Conservation (phyloP, 92 coral and sea anemone genomes). For the Zoanthus sansibaricus region DNA sequence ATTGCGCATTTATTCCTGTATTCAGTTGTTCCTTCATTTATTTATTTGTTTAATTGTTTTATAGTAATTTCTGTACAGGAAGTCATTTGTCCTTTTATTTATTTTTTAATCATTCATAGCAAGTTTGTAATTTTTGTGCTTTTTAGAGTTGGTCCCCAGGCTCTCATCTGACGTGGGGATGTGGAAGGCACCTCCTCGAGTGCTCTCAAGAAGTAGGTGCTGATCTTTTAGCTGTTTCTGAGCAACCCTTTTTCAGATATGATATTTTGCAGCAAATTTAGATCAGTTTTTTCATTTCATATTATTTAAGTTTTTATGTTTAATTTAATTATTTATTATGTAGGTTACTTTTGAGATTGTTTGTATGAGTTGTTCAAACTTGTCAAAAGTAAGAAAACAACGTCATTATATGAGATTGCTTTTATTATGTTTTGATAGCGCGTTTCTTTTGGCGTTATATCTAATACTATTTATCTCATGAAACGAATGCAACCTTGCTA, state of each 20-base stretch:
- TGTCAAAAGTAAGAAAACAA: neutral
- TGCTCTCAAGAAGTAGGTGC: slow-evolving; percentile 81
- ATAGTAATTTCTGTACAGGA: neutral
- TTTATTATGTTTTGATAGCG: too few species aligned
- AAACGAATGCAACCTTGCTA: neutral
- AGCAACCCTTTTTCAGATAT: neutral
- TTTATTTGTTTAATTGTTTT: neutral
- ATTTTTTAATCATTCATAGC: neutral
- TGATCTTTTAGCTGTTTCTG: neutral
- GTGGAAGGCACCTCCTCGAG: slow-evolving; percentile 90
- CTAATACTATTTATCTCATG: too few species aligned
- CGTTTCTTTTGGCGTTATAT: too few species aligned
- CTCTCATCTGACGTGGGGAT: slow-evolving; percentile 89
- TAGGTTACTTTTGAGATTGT: neutral
- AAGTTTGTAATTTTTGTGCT: neutral
- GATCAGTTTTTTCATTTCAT: neutral
- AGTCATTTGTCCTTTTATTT: neutral
- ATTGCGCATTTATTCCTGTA: neutral
- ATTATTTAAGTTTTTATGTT: neutral
- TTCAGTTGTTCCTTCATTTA: neutral
- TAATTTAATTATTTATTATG: neutral
- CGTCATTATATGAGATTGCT: too few species aligned
- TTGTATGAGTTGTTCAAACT: neutral
- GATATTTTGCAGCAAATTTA: neutral
- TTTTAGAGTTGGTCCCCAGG: slow-evolving; percentile 92